These are phyloP conservation scores for Aphodius sticticus DNA, from an alignment of 2,888 invertebrate species.

Conservation along the genomic window DNA sequence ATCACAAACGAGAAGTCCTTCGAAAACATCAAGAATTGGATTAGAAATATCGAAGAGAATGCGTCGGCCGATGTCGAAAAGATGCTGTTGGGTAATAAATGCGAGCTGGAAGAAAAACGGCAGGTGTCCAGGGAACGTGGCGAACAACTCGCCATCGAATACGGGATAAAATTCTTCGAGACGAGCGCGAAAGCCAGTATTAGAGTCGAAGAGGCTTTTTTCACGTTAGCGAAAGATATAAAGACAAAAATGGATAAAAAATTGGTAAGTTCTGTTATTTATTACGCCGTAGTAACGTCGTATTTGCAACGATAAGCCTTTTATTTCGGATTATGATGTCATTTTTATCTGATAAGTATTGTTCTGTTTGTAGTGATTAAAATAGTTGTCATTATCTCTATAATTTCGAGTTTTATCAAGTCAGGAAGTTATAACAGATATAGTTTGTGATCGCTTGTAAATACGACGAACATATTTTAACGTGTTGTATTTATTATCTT, in stretches of 20 bases:
- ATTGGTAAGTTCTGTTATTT: slow-evolving; percentile 75
- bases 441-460: not conserved
- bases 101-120: slow-evolving; percentile 95
- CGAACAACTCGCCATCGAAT: slow-evolving; percentile 96
- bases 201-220: slow-evolving; percentile 98
- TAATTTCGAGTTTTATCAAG: not conserved
- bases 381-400: slow-evolving; percentile 6
- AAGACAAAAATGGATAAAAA: slow-evolving; percentile 98
- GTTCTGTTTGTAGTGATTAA: slow-evolving; percentile 8
- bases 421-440: not conserved
- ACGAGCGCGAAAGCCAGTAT: slow-evolving; percentile 98
- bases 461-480: not conserved
- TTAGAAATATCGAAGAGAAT: slow-evolving; percentile 98
- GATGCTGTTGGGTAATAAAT: slow-evolving; percentile 99
- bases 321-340: not conserved
- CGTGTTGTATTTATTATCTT: not conserved
- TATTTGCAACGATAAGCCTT: slow-evolving; percentile 5
- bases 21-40: slow-evolving; percentile 99
- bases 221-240: slow-evolving; percentile 95
- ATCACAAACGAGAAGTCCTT: slow-evolving; percentile 99
- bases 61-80: slow-evolving; percentile 98
- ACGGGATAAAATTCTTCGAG: slow-evolving; percentile 99
- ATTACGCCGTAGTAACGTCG: not conserved
- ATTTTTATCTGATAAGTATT: slow-evolving; percentile 11
- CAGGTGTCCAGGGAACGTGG: slow-evolving; percentile 96